These are phyloP conservation scores for Amblyopsis hoosieri DNA, from an alignment of 2,797 vertebrate genomes.

Conservation along the genomic window DNA sequence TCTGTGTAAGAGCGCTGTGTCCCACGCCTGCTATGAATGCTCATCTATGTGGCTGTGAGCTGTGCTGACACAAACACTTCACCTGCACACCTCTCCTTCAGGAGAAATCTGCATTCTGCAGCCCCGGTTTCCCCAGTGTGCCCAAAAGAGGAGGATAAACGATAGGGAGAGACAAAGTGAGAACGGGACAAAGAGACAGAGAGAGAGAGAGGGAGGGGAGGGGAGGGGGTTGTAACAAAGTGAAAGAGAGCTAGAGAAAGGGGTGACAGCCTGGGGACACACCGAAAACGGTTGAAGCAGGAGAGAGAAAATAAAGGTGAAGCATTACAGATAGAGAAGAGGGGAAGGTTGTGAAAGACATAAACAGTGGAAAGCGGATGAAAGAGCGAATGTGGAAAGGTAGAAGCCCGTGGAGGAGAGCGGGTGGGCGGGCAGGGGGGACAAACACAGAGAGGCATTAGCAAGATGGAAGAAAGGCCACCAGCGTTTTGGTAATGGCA, in stretches of 20 bases:
- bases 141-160: slow-evolving; percentile 21
- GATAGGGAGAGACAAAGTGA: background rate
- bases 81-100: slow-evolving; percentile 4
- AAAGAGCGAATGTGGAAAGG: slow-evolving; percentile 8
- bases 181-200: slow-evolving; percentile 4
- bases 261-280: slow-evolving; percentile 17
- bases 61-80: slow-evolving; percentile 23
- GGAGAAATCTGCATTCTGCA: slow-evolving; percentile 44
- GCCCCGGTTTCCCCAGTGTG: slow-evolving; percentile 12
- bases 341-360: slow-evolving; percentile 38
- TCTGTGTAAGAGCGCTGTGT: slow-evolving; percentile 1
- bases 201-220: slow-evolving; percentile 1
- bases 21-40: slow-evolving; percentile 2
- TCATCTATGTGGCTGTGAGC: slow-evolving; percentile 30
- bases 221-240: slow-evolving; percentile 13
- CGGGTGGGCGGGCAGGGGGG: background rate
- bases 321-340: slow-evolving; percentile 27
- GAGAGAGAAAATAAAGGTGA: slow-evolving; percentile 18
- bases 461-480: slow-evolving; percentile 47
- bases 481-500: slow-evolving; percentile 48
- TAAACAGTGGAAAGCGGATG: slow-evolving; percentile 8
- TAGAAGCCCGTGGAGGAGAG: slow-evolving; percentile 4
- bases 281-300: slow-evolving; percentile 11
- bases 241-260: slow-evolving; percentile 7
- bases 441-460: slow-evolving; percentile 26